A percentile compares a stretch with the other conserved stretches of the same genome.
Conservation (phyloP, 2,113 vertebrate species). For the Acinonyx jubatus region DNA sequence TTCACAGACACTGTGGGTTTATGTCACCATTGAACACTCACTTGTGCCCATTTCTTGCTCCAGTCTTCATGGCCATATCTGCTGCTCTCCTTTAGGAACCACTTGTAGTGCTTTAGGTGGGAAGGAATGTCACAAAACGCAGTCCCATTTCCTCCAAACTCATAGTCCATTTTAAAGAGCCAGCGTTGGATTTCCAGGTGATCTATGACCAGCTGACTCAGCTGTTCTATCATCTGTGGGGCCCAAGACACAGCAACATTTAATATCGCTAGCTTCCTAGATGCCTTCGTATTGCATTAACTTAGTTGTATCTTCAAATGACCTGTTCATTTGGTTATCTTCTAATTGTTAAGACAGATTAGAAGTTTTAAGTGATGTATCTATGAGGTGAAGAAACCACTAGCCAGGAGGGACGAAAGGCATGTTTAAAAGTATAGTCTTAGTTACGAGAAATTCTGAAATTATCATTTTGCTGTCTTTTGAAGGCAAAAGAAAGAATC, state of each 20-base stretch:
- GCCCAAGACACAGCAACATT: not conserved
- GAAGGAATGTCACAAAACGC: slow-evolving; percentile 88
- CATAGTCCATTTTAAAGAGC: slow-evolving; percentile 91
- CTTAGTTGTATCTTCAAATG: not conserved
- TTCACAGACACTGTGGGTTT: not conserved
- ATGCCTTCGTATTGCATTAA: not conserved
- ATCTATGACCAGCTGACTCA: slow-evolving; percentile 87
- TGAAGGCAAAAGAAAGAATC: slow-evolving; percentile 31
- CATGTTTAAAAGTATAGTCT: not conserved
- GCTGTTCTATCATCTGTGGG: slow-evolving; percentile 86
- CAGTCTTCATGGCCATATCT: slow-evolving; percentile 78
- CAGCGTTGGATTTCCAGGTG: slow-evolving; percentile 88
- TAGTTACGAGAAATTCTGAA: slow-evolving; percentile 30
- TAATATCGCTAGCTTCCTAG: not conserved
- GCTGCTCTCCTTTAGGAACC: slow-evolving; percentile 82
- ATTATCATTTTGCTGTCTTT: slow-evolving; percentile 29
- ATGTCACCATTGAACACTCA: slow-evolving; percentile 78
- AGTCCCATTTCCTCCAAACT: slow-evolving; percentile 85
- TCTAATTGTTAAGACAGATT: not conserved
- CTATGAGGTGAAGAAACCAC: not conserved
- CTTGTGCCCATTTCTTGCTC: slow-evolving; percentile 86
- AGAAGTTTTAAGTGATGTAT: not conserved
- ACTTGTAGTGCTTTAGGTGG: slow-evolving; percentile 85
- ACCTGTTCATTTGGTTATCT: not conserved
- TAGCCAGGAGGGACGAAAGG: not conserved